A percentile compares a stretch with the other conserved stretches of the same genome.
These are phyloP conservation scores for Petrophora chlorosata DNA, from an alignment of 2,888 invertebrate species.

Conservation along the genomic window DNA sequence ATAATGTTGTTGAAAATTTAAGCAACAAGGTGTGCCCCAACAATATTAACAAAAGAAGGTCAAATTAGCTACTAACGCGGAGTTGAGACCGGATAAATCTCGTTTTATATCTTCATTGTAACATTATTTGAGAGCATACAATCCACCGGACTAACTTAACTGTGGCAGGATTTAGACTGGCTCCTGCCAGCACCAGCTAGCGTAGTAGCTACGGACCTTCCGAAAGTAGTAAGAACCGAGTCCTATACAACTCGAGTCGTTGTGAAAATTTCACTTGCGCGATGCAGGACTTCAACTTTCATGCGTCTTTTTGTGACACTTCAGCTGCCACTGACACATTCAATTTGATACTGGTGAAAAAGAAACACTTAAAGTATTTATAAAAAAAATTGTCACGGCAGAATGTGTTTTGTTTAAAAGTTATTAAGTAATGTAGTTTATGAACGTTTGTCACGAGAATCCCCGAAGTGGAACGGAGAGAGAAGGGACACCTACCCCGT, in stretches of 20 bases:
- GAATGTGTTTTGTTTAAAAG: not conserved
- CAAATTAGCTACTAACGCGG: conserved; percentile 14
- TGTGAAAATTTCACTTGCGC: conserved; percentile 3
- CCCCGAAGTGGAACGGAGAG: not conserved
- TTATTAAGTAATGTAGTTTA: not conserved
- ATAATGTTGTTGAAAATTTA: too few species aligned
- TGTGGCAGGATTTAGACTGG: conserved; percentile 9
- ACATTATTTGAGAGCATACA: conserved; percentile 12
- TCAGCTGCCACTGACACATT: too few species aligned
- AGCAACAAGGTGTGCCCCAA: too few species aligned
- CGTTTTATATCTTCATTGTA: conserved; percentile 11
- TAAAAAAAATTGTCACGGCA: not conserved
- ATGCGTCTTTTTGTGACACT: not conserved
- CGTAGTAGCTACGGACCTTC: conserved; percentile 18
- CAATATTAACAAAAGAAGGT: conserved; percentile 22
- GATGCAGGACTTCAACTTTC: not conserved
- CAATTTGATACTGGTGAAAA: not conserved
- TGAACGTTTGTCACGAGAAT: not conserved
- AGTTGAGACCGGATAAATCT: conserved; percentile 7
- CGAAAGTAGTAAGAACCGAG: not conserved
- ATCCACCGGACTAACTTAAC: too few species aligned
- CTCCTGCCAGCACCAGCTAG: conserved; percentile 12
- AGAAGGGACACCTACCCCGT: not conserved
- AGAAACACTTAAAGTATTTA: not conserved
- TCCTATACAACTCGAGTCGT: not conserved